These are phyloP conservation scores for Catostomus latipinnis DNA, from an alignment of 2,797 vertebrate genomes.

Conservation along the genomic window DNA sequence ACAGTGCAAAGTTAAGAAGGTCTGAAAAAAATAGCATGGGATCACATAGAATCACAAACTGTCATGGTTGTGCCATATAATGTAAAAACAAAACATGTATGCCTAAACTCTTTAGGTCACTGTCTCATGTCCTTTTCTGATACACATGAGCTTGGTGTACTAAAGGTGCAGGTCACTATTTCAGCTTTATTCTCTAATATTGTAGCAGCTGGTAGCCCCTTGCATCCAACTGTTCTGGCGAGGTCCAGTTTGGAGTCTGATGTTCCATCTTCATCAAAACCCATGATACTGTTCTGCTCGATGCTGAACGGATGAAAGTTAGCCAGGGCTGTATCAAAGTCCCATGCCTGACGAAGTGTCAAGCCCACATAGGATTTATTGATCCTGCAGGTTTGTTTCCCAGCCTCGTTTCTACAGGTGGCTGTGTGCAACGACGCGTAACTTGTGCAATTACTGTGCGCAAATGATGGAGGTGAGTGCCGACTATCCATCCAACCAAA, in stretches of 20 bases:
- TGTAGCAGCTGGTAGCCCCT: neutral
- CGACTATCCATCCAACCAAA: constrained; percentile 69
- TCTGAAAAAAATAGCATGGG: too few species aligned
- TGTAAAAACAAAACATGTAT: neutral
- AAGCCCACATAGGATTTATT: constrained; percentile 73
- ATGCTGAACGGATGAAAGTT: constrained; percentile 81
- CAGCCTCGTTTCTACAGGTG: constrained; percentile 60
- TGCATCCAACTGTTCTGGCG: constrained; percentile 33
- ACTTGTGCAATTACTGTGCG: constrained; percentile 77
- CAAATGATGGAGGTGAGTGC: constrained; percentile 72
- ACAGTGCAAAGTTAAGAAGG: too few species aligned
- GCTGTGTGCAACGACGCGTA: constrained; percentile 75
- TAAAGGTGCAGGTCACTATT: constrained; percentile 76
- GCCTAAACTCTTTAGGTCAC: neutral
- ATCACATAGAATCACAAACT: neutral
- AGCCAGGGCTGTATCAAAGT: constrained; percentile 69
- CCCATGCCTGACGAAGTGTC: constrained; percentile 75
- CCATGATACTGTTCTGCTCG: constrained; percentile 60
- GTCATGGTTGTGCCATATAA: neutral
- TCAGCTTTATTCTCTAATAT: constrained; percentile 60
- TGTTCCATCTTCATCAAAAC: constrained; percentile 56
- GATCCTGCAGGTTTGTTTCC: constrained; percentile 38
- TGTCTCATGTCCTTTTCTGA: constrained; percentile 68
- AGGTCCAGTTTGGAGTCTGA: constrained; percentile 35
- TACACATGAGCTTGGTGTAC: constrained; percentile 71